Evolutionary conservation across 2,888 invertebrate genomes (phyloP), one percentile per base, ranked within the genome.

Genomic region (Spisula subtruncata): DNA sequence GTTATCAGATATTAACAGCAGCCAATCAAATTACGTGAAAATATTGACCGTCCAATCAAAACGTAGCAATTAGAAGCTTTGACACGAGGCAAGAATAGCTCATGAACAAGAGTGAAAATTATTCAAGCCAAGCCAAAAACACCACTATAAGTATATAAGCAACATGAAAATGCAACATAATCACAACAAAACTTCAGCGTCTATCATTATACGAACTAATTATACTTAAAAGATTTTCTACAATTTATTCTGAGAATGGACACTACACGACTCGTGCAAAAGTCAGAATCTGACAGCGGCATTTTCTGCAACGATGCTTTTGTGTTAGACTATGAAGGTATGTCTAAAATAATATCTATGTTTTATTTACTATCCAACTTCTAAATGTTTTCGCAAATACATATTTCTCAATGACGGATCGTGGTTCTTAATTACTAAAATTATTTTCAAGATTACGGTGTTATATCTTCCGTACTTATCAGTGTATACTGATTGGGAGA

Each of bases 41-140:
- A 18, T 32, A n/a, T 60, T 1, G 12, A 60, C 60, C 12, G 41
- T 12, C 83, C 56, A 83, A 83, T 83, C n/a, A 20, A 2, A 60
- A n/a, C 41, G 41, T 35, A 54, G n/a, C 20, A 35, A 20, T 20
- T 35, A 32, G 83, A 60, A 83, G 4, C 16, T 12, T 48, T 51
- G 83, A 75, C 41, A 66, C 83, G 75, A 29, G 83, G 41, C 66
- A 41, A 66, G 66, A 83, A 66, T 71, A n/a, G 29, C 83, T 83
- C 66, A 35, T 32, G 46, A 60, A 83, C 35, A 14, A 8, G 6
- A 14, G 46, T 46, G 18, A 83, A 71, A 83, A 5, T 46, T 46
- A 46, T 46, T 83, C 83, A 66, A 10, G 20, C 41, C 41, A 66
- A 46, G 83, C 66, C 41, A 14, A 41, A 41, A 10, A 25, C 0